These are phyloP conservation scores for Diphyllodes magnificus DNA, from an alignment of 2,113 vertebrate species.

Conservation along the genomic window DNA sequence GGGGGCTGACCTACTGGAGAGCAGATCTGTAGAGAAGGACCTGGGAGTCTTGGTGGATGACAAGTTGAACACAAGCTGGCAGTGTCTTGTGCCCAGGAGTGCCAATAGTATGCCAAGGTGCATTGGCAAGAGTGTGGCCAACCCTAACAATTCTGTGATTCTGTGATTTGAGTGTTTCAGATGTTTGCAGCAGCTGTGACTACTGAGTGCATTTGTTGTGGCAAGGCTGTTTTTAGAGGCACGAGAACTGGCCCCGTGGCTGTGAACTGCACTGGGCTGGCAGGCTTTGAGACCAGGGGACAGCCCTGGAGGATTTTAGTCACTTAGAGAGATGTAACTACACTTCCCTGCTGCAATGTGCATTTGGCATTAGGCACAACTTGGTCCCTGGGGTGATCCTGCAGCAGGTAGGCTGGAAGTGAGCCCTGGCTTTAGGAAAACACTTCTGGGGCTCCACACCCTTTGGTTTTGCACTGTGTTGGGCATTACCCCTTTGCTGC, in stretches of 20 bases:
- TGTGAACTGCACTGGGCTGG: neutral
- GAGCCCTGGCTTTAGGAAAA: neutral
- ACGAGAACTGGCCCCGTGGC: fast-evolving
- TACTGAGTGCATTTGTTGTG: fast-evolving
- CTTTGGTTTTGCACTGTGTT: neutral
- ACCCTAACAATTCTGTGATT: neutral
- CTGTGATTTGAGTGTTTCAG: neutral
- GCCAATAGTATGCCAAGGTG: fast-evolving
- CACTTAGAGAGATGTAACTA: neutral
- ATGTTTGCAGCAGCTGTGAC: neutral
- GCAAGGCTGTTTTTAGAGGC: neutral
- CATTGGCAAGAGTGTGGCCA: neutral
- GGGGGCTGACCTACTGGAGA: neutral
- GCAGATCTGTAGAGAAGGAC: neutral
- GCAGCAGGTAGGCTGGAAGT: neutral
- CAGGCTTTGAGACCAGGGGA: neutral
- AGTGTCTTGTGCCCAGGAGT: neutral
- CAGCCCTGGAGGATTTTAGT: neutral
- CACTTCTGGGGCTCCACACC: neutral
- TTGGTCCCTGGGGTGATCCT: neutral
- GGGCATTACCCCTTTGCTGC: neutral
- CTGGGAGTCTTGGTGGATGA: neutral
- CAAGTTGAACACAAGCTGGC: neutral
- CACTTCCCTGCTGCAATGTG: neutral
- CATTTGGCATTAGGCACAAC: neutral